Evolutionary conservation across 2,113 vertebrate genomes (phyloP).

Genomic region (Spizaetus ornatus): DNA sequence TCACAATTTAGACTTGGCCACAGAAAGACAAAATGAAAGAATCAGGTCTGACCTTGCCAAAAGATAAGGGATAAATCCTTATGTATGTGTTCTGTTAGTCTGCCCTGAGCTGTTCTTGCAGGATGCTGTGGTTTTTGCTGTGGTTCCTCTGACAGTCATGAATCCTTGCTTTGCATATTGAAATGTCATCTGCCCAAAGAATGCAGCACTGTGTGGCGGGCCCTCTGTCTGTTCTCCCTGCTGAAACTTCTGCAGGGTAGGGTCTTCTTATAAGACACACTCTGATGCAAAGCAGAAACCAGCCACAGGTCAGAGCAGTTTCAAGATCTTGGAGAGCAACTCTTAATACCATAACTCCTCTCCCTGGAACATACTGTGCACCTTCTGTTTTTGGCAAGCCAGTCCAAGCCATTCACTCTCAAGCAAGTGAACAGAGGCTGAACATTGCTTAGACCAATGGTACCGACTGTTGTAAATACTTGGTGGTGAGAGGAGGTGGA

Average conservation of each 20-base stretch:
- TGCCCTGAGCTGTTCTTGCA: neutral
- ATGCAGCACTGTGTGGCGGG: neutral
- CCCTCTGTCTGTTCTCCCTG: neutral
- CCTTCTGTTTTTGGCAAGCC: neutral
- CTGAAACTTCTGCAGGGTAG: neutral
- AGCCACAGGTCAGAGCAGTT: neutral
- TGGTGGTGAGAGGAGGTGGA: neutral
- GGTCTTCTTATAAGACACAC: neutral
- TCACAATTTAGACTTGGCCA: neutral
- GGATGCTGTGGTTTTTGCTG: neutral
- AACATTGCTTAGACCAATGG: neutral
- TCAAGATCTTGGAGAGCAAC: neutral
- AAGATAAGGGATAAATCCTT: neutral
- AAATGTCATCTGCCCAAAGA: neutral
- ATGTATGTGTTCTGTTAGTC: neutral
- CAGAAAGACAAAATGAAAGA: neutral
- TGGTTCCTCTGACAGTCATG: neutral
- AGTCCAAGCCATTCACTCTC: fast-evolving
- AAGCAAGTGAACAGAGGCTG: neutral
- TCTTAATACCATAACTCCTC: neutral
- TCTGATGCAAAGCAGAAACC: neutral
- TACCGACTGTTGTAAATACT: neutral
- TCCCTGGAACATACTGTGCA: neutral
- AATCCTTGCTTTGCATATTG: neutral
- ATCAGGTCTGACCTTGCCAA: neutral